Evolutionary conservation across 2,113 vertebrate species (phyloP), one percentile per base, ranked within the genome.

Genomic region (Scomber scombrus): DNA sequence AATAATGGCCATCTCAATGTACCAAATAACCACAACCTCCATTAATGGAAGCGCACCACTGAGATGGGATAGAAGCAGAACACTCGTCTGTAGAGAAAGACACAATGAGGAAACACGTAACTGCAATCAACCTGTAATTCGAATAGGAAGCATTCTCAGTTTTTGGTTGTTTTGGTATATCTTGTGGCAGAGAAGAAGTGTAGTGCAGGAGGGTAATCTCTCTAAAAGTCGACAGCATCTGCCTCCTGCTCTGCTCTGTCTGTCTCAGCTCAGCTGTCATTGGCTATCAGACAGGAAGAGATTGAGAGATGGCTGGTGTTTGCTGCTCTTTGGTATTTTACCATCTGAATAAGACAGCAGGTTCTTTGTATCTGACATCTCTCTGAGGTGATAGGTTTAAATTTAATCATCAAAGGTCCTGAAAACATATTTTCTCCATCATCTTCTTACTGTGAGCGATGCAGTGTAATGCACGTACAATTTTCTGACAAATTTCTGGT

Each of bases 241-340:
- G 85, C 31, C 70, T 72, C 40, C 43, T 81, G 84, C 86, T 85
- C 68, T 34, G 69, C 78, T 72, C 66, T 64, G 82, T 77, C 85
- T 86, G 87, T 84, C 85, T 85, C 84, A 45, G 21, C 80, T 92
- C 75, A 88, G 84, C 75, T 78, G 84, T 91, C 84, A 56, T 52
- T 65, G 75, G 73, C 80, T 80, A 76, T 89, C 77, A 85, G 85
- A 80, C 69, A 67, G 70, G 70, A 82, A 88, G 83, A 74, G 72
- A 75, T 67, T 50, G 75, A 80, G 64, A 69, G 60, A 76, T 70
- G 55, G 60, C 65, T 67, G n/a, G 10, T 23, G 49, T 82, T 71
- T 3, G 11, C 56, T 34, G 31, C 70, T 85, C 60, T 78, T 65
- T 55, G 56, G 18, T 21, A 50, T 82, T 82, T 80, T 63, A 70